Evolutionary conservation across 1,140 invertebrate genomes (phyloP).

Genomic region (Stegodyphus dumicola): DNA sequence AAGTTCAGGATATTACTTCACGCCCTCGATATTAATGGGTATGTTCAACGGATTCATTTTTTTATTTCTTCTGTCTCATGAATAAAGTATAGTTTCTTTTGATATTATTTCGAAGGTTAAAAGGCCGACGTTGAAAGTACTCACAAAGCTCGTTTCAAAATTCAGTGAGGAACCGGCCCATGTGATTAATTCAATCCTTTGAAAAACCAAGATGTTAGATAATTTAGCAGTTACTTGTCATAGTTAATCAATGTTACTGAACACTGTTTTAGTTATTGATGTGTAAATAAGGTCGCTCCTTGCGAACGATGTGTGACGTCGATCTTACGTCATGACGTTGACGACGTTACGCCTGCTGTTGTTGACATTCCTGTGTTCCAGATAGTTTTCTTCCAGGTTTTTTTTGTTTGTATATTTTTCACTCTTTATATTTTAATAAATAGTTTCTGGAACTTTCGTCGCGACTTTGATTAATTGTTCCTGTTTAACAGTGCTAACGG

Average conservation of each 20-base stretch:
- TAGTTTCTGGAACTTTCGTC: background rate
- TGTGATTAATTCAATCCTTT: constrained; percentile 31
- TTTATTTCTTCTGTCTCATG: background rate
- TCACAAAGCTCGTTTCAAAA: constrained; percentile 7
- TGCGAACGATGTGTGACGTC: constrained; percentile 11
- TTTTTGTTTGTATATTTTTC: constrained; percentile 5
- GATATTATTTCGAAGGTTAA: constrained; percentile 20
- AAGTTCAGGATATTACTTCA: too few relatives aligned
- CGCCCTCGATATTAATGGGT: too few relatives aligned
- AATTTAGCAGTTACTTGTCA: constrained; percentile 39
- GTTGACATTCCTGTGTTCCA: background rate
- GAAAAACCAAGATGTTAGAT: constrained; percentile 20
- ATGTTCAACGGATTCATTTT: background rate
- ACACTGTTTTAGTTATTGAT: constrained; percentile 46
- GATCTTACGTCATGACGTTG: constrained; percentile 25
- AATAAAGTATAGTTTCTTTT: constrained; percentile 17
- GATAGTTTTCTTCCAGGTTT: too few relatives aligned
- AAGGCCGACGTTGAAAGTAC: constrained; percentile 3
- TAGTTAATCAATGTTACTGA: constrained; percentile 39
- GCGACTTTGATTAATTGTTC: too few relatives aligned
- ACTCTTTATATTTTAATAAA: background rate
- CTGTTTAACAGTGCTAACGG: too few relatives aligned
- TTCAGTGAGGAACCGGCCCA: constrained; percentile 10
- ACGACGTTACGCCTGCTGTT: background rate
- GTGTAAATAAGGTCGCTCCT: constrained; percentile 46